A percentile compares a stretch with the other conserved stretches of the same genome.
These are phyloP conservation scores for Blera fallax DNA, from an alignment of 2,888 invertebrate genomes.

Conservation along the genomic window DNA sequence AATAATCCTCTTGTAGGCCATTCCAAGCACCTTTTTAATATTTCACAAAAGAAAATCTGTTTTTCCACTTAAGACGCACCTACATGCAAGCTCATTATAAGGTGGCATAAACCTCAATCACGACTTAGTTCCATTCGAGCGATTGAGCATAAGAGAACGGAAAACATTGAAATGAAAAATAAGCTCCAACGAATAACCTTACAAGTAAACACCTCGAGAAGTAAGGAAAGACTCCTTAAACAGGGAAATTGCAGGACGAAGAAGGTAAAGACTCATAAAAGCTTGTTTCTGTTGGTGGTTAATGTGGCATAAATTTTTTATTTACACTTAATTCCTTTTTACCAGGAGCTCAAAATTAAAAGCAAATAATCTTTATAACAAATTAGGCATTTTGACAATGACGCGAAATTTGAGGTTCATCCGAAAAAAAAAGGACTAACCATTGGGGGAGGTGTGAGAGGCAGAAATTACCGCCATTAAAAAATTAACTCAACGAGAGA, in stretches of 20 bases:
- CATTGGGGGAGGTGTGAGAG: too few relatives aligned
- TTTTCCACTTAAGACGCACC: not conserved
- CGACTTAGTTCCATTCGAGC: conserved; percentile 33
- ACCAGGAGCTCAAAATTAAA: not conserved
- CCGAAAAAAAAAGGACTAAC: too few relatives aligned
- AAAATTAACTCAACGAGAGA: too few relatives aligned
- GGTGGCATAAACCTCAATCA: conserved; percentile 25
- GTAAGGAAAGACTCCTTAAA: not conserved
- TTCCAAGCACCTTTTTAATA: not conserved
- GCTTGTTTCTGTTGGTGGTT: not conserved
- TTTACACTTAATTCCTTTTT: not conserved
- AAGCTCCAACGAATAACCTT: not conserved
- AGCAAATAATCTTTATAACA: not conserved
- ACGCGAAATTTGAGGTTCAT: not conserved
- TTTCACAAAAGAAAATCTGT: not conserved
- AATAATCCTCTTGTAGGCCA: not conserved
- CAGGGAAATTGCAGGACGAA: too few relatives aligned
- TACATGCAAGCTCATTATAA: not conserved
- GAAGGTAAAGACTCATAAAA: not conserved
- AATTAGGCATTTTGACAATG: not conserved
- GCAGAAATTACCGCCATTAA: too few relatives aligned
- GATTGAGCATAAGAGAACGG: not conserved
- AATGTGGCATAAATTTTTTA: not conserved
- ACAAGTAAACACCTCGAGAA: not conserved
- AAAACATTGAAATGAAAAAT: not conserved